Conservation (phyloP, 2,888 invertebrate genomes). For the Drosophila kambysellisi region DNA sequence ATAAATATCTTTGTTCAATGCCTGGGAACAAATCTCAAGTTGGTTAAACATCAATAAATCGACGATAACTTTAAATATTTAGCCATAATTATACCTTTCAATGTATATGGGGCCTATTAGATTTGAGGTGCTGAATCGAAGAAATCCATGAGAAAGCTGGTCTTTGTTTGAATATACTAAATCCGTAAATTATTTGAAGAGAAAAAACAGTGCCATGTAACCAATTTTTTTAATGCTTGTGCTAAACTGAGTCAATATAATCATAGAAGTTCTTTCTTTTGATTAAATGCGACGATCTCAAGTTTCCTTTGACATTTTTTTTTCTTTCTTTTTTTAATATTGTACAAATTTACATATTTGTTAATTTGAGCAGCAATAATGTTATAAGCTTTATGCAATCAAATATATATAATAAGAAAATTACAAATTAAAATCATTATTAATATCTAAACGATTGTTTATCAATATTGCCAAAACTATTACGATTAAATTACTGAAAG, state of each 20-base stretch:
- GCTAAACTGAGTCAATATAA: not conserved
- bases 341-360: not conserved
- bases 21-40: constrained; percentile 51
- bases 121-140: constrained; percentile 1
- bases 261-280: not conserved
- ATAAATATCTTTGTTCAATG: constrained; percentile 34
- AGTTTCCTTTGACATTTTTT: not conserved
- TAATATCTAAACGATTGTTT: too few species aligned
- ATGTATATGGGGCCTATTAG: constrained; percentile 22
- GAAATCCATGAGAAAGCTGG: constrained; percentile 1
- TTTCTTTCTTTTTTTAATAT: not conserved
- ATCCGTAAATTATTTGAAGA: not conserved
- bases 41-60: constrained; percentile 32
- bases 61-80: constrained; percentile 11
- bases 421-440: not conserved
- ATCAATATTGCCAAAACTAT: too few species aligned
- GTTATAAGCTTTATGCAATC: not conserved
- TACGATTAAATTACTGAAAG: too few species aligned
- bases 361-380: not conserved
- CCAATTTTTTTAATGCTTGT: not conserved
- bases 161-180: not conserved
- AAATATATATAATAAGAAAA: not conserved
- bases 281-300: not conserved
- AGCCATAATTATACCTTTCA: constrained; percentile 5
- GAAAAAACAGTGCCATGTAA: not conserved